Conservation (phyloP, 2,113 vertebrate species). For the Crocuta crocuta region DNA sequence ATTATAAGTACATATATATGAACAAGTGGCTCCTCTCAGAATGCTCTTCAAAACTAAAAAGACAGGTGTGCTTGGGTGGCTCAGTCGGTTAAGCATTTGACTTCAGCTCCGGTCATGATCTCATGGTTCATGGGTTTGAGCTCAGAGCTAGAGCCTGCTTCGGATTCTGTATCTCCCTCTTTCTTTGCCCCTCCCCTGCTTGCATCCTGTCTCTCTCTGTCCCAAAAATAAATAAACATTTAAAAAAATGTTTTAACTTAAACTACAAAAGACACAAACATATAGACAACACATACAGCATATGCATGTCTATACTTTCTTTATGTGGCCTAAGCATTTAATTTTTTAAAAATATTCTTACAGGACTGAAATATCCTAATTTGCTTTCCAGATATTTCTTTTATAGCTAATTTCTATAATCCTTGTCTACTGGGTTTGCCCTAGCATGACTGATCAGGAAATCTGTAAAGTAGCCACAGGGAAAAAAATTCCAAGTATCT, state of each 20-base stretch:
- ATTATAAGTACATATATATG: neutral
- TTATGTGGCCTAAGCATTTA: neutral
- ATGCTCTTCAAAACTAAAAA: constrained; percentile 21
- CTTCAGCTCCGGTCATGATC: too few species aligned
- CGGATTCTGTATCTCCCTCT: too few species aligned
- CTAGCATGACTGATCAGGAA: neutral
- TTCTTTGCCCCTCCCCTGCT: too few species aligned
- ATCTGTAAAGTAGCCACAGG: constrained; percentile 22
- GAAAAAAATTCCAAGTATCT: constrained; percentile 30
- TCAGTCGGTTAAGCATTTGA: too few species aligned
- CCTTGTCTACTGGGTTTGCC: neutral
- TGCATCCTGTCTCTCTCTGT: too few species aligned
- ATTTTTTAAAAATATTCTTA: neutral
- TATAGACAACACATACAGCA: neutral
- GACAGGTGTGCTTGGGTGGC: neutral
- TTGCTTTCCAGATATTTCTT: neutral
- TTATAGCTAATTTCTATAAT: constrained; percentile 44
- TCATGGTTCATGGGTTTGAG: too few species aligned
- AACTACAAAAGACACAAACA: constrained; percentile 19
- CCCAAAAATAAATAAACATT: too few species aligned
- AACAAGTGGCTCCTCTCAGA: neutral
- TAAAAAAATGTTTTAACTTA: neutral
- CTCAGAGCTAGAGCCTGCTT: too few species aligned
- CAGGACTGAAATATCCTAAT: neutral
- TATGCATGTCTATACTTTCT: neutral